Evolutionary conservation across 2,113 vertebrate genomes (phyloP).

Genomic region (Dissostichus mawsoni): DNA sequence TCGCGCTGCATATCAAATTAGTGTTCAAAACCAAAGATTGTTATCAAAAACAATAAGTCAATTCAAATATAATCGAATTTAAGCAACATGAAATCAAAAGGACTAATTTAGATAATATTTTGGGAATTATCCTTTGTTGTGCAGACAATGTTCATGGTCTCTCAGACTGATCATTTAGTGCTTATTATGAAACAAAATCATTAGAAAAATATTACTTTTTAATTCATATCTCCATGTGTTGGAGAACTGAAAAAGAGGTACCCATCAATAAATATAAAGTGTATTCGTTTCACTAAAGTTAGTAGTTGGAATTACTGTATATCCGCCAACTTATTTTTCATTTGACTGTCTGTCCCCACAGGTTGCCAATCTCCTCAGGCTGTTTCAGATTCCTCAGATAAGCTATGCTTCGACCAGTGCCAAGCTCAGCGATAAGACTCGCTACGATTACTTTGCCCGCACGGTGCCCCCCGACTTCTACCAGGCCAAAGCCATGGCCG

Average conservation of each 20-base stretch:
- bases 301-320: background rate
- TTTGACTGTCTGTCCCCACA: conserved; percentile 64
- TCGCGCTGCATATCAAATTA: background rate
- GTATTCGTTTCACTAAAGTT: background rate
- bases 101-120: background rate
- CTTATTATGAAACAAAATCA: background rate
- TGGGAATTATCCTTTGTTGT: background rate
- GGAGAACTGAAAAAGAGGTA: background rate
- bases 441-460: conserved; percentile 96
- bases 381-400: conserved; percentile 99
- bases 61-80: background rate
- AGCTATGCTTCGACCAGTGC: conserved; percentile 99
- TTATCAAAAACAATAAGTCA: background rate
- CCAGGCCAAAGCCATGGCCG: conserved; percentile 99
- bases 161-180: background rate
- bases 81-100: background rate
- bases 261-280: background rate
- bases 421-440: conserved; percentile 97
- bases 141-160: background rate
- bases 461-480: conserved; percentile 98
- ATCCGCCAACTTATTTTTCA: conserved; percentile 16
- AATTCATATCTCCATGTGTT: background rate
- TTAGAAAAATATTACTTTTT: background rate
- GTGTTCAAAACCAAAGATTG: background rate
- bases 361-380: conserved; percentile 97